phyloP scores from a whole-genome alignment of 2,113 vertebrate species.

The Cichladusa arquata region DNA sequence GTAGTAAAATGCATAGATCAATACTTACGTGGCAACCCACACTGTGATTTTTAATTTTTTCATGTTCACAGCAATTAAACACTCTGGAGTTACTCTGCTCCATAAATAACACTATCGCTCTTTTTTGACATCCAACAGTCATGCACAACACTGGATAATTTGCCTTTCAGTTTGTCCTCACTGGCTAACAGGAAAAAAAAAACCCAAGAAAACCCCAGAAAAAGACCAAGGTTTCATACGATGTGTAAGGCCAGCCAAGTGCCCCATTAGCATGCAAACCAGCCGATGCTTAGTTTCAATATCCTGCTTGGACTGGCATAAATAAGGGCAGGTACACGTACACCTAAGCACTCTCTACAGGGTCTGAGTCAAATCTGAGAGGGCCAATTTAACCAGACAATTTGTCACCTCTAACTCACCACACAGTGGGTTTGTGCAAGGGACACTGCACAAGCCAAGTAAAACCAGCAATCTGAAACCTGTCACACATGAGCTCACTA shows the following conservation, averaged over 20 bases:
- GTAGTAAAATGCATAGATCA: neutral
- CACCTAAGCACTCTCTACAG: neutral
- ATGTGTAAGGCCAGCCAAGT: neutral
- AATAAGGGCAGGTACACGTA: conserved; percentile 36
- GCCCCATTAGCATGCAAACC: neutral
- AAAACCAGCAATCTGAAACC: conserved; percentile 9
- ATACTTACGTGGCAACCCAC: neutral
- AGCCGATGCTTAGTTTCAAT: neutral
- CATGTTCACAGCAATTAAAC: conserved; percentile 23
- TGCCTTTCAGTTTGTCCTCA: neutral
- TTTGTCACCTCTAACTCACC: conserved; percentile 19
- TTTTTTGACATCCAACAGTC: conserved; percentile 5
- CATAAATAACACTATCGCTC: neutral
- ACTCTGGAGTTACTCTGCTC: neutral
- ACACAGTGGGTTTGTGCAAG: conserved; percentile 27
- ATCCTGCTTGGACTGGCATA: neutral
- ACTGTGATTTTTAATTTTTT: neutral
- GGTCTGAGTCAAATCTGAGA: conserved; percentile 38
- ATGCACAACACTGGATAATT: neutral
- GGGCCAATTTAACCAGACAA: conserved; percentile 33
- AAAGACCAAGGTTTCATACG: neutral
- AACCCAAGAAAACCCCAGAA: neutral
- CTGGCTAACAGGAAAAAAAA: neutral
- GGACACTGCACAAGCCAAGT: conserved; percentile 12
- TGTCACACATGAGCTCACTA: neutral